Conservation (phyloP, 2,888 invertebrate genomes). For the Eudemis profundana region DNA sequence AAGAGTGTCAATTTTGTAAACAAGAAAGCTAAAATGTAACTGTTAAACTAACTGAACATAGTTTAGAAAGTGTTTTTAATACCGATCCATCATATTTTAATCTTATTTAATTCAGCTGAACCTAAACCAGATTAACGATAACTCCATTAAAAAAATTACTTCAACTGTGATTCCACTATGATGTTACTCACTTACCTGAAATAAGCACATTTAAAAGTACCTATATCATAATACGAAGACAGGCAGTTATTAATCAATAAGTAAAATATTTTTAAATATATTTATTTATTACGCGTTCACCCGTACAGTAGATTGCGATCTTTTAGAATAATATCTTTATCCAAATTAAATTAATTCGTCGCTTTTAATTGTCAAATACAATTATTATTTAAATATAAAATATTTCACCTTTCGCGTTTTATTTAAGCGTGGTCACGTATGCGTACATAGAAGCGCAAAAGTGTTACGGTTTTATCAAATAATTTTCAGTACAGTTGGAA, state of each 20-base stretch:
- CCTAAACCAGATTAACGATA: no score
- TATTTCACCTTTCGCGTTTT: constrained; percentile 64
- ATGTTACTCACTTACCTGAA: no score
- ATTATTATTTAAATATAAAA: constrained; percentile 76
- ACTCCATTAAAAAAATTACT: no score
- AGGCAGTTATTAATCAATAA: background rate
- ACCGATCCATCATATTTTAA: no score
- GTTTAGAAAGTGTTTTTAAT: no score
- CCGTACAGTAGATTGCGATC: constrained; percentile 66
- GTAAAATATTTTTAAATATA: background rate
- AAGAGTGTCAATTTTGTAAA: no score
- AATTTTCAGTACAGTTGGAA: background rate
- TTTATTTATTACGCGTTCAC: constrained; percentile 35
- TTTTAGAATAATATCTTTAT: constrained; percentile 80
- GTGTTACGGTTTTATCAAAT: constrained; percentile 40
- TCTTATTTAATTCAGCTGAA: no score
- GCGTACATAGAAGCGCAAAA: constrained; percentile 61
- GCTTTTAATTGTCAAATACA: constrained; percentile 75
- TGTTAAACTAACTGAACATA: no score
- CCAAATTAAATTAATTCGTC: constrained; percentile 78
- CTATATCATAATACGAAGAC: no score
- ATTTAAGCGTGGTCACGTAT: constrained; percentile 77
- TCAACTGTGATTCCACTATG: no score
- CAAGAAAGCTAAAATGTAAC: no score
- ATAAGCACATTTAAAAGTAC: no score